Base-by-base conservation (phyloP, 2,797 vertebrate genomes). In the Clarias pachynema region DNA sequence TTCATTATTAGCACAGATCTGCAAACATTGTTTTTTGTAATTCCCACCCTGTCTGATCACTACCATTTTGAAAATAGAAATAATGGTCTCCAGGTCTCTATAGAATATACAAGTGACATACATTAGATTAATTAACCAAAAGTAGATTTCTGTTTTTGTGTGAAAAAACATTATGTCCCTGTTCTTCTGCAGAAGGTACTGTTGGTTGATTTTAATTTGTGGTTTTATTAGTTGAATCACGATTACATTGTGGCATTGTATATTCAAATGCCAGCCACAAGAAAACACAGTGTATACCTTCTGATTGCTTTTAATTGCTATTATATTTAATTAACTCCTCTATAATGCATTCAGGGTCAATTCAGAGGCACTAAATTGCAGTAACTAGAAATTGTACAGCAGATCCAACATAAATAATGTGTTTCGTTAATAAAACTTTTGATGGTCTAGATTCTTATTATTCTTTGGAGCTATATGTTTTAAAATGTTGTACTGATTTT, bases 61-160 rank as follows among this genome's bases (percentile, higher is more conserved):
- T 83, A 65, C 34, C 20, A 69, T 82, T 77, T 15, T 70, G 29
- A 70, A 62, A 82, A 77, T 69, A n/a, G 69, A 59, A 77, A 66
- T 73, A 77, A 85, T 63, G 65, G 60, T 26, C 44, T 53, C 40
- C 8, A 20, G 3, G 16, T 9, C 1, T 49, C 44, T 53, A 53
- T 53, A 53, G 49, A 53, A 75, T 29, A 56, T 53, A 53, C 1
- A 74, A 29, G 3, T 3, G 2, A 73, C 12, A 22, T 69, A 18
- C 10, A 20, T 59, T 59, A 57, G 1, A 34, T 57, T 56, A 26
- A 40, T 16, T 16, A 79, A 24, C 37, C 3, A 69, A 22, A 70
- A 37, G 62, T 14, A 68, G 34, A 15, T 59, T 56, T 0, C 22
- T 26, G 20, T 56, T 72, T 57, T 34, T 66, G 18, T 84, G 60